These are phyloP conservation scores for Cololabis saira DNA, from an alignment of 2,113 vertebrate genomes.

Conservation along the genomic window DNA sequence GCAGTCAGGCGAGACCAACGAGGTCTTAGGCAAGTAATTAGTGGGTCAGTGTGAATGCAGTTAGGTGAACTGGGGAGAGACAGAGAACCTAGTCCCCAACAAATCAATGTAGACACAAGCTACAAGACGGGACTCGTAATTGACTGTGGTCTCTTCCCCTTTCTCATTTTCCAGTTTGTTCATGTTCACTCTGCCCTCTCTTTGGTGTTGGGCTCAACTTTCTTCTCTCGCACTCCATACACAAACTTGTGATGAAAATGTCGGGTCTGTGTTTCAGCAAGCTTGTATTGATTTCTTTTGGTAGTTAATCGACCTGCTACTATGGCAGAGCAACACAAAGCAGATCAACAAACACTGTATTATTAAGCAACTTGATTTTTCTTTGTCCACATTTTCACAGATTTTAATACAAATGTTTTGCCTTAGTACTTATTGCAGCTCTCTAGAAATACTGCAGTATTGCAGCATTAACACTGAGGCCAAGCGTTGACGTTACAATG, in stretches of 20 bases:
- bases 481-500: neutral
- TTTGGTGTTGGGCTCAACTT: conserved; percentile 10
- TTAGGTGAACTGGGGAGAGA: conserved; percentile 65
- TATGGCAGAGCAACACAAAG: conserved; percentile 25
- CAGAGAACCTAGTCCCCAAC: conserved; percentile 60
- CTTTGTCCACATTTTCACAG: conserved; percentile 24
- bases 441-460: neutral
- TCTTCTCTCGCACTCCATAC: neutral
- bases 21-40: conserved; percentile 76
- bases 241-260: conserved; percentile 13
- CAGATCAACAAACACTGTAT: conserved; percentile 30
- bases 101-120: conserved; percentile 78
- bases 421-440: conserved; percentile 22
- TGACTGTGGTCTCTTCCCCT: conserved; percentile 57
- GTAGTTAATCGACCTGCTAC: conserved; percentile 37
- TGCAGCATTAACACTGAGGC: neutral
- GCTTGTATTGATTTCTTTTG: conserved; percentile 57
- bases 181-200: conserved; percentile 6
- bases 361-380: conserved; percentile 6
- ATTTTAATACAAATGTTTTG: conserved; percentile 21
- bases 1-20: conserved; percentile 47
- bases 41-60: conserved; percentile 61
- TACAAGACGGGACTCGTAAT: conserved; percentile 75
- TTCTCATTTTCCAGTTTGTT: conserved; percentile 50
- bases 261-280: conserved; percentile 42